Base-by-base conservation (phyloP, 2,888 invertebrate species). In the Meta bourneti region DNA sequence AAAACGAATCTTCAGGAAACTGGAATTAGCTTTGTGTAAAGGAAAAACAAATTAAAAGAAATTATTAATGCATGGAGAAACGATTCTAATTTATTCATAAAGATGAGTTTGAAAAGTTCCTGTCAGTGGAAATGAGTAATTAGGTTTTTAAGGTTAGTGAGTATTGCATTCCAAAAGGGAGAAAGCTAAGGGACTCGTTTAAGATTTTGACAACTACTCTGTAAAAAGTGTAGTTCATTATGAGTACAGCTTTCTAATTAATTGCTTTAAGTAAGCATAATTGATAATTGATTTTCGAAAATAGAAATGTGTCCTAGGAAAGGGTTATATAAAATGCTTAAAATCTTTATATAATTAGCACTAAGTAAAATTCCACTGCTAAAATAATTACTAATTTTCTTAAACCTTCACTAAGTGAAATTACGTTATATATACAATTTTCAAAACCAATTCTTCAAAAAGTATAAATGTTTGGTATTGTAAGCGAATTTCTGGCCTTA, bases 21-120 rank as follows among this genome's bases (percentile, higher is more conserved):
- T 61, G 16, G 61, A 16, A 61, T 61, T 16, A 61, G 16, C 61
- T 61, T 16, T 61, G 61, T 11, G 61, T 34, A 34, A 34, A 61
- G 61, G 61, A 61, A 61, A 61, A 61, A 6, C 16, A 61, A 61
- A 61, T 9, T 34, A 34, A 34, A n/a, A 34, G 34, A 34, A 34
- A 34, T 34, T 34, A 34, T 34, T 61, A 61, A 61, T 61, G 61
- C 61, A 16, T 9, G 61, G 61, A 9, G 61, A 61, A 61, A 11
- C 61, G 11, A 61, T 61, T 61, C 61, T 61, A 61, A 61, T 61
- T 61, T 61, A 61, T 61, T 61, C 61, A 61, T 61, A 61, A 61
- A 61, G 61, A 61, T 61, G 61, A 61, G 61, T 61, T 61, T 61
- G 61, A 61, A 61, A 61, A 61, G 61, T 61, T 61, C 61, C 61